Conservation (phyloP, 2,113 vertebrate genomes). For the Zosterops borbonicus region DNA sequence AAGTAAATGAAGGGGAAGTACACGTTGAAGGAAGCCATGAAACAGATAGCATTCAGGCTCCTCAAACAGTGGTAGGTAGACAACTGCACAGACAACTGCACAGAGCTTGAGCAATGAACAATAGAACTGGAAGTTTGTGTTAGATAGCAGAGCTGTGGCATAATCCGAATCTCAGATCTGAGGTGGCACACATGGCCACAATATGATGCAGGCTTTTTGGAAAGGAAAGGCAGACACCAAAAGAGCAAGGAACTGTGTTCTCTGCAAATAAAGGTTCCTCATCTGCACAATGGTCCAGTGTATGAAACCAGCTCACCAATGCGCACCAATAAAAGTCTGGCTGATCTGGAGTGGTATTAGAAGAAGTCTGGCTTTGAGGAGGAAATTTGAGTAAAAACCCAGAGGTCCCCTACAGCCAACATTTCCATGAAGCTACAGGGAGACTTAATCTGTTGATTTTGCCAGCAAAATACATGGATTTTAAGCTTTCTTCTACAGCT, state of each 20-base stretch:
- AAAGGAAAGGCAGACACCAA: neutral
- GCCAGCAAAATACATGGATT: neutral
- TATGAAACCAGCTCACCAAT: neutral
- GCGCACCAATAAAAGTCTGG: neutral
- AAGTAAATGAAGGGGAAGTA: neutral
- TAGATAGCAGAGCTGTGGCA: neutral
- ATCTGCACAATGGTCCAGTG: fast-evolving
- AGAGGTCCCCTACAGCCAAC: neutral
- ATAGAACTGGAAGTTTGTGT: neutral
- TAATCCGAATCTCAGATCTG: neutral
- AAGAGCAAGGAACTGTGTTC: neutral
- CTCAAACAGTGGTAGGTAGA: neutral
- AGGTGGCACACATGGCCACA: neutral
- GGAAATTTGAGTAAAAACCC: neutral
- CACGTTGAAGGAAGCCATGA: neutral
- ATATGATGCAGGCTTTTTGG: neutral
- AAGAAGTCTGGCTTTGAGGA: neutral
- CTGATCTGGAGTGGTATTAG: neutral
- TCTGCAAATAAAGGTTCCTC: neutral
- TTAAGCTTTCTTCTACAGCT: neutral
- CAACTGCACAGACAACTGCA: neutral
- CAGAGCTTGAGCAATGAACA: neutral
- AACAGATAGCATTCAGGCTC: neutral
- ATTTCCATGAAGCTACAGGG: neutral
- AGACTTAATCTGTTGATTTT: neutral